Conservation (phyloP, 2,113 vertebrate genomes). For the Progne subis region DNA sequence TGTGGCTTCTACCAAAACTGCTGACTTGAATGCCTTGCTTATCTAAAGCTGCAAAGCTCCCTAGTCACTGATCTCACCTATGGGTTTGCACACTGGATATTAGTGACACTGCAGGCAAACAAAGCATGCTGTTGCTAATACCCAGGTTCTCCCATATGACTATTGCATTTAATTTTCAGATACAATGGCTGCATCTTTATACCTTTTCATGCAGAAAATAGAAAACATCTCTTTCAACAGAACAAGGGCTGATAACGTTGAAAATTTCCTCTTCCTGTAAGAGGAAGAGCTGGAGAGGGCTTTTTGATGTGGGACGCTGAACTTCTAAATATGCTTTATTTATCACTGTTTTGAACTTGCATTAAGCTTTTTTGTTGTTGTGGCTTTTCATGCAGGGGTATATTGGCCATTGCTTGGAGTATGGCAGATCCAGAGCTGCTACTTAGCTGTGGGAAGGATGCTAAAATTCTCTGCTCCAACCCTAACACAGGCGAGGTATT, state of each 20-base stretch:
- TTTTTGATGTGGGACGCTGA: background rate
- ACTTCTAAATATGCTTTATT: background rate
- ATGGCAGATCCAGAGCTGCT: conserved; percentile 92
- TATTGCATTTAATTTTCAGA: background rate
- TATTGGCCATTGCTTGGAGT: conserved; percentile 94
- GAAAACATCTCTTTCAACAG: background rate
- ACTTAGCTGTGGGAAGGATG: conserved; percentile 94
- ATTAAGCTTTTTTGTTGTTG: background rate
- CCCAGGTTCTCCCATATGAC: accelerated
- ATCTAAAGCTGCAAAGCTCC: background rate
- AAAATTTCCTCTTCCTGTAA: background rate
- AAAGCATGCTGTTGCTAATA: background rate
- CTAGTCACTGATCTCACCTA: background rate
- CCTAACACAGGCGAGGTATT: conserved; percentile 93
- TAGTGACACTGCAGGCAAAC: background rate
- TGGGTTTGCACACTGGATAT: background rate
- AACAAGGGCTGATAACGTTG: background rate
- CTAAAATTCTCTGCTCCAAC: conserved; percentile 94
- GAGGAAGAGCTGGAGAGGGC: background rate
- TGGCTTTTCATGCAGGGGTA: conserved; percentile 76
- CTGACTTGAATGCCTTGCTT: background rate
- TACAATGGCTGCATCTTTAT: background rate
- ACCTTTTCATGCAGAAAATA: background rate
- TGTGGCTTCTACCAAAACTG: background rate
- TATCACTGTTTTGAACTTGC: background rate